Percentiles rank a stretch among this genome's conserved stretches.
phyloP scores from a whole-genome alignment of 37 sponge, comb jelly and placozoan species.

The Oscarella lobularis region DNA sequence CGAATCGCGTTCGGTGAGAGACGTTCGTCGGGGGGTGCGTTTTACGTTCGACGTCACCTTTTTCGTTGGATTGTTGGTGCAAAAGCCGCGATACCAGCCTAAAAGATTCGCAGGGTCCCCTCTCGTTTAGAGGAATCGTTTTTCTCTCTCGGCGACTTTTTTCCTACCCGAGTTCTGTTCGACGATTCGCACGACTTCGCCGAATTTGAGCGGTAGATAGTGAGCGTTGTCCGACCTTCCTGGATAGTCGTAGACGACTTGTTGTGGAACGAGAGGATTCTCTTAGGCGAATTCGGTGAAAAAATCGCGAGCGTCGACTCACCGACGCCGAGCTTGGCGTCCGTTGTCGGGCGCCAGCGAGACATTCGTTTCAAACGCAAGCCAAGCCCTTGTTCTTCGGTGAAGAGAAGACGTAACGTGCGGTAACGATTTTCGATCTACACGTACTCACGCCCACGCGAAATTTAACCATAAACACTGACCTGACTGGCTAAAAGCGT shows the following conservation, averaged over 20 bases:
- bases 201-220: constrained; percentile 41
- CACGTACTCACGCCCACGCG: too few relatives aligned
- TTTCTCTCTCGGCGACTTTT: too few relatives aligned
- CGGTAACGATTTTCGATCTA: too few relatives aligned
- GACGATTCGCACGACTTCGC: constrained; percentile 68
- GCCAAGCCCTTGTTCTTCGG: background rate
- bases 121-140: too few relatives aligned
- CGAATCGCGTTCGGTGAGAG: too few relatives aligned
- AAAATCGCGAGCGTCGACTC: background rate
- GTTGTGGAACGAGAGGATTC: background rate
- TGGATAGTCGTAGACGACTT: constrained; percentile 33
- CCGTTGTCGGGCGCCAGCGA: constrained; percentile 53
- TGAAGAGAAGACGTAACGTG: background rate
- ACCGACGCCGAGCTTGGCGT: constrained; percentile 77
- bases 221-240: constrained; percentile 27
- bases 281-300: too few relatives aligned
- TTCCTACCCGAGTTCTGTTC: constrained; percentile 53
- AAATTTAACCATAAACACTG: too few relatives aligned
- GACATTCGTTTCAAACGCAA: background rate
- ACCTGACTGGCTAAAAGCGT: too few relatives aligned
- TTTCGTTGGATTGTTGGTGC: constrained; percentile 19
- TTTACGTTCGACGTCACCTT: constrained; percentile 23
- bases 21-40: too few relatives aligned
- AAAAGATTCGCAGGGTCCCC: background rate
- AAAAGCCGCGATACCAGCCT: constrained; percentile 73